Evolutionary conservation across 2,888 invertebrate genomes (phyloP).

Genomic region (Priocnemis perturbator): DNA sequence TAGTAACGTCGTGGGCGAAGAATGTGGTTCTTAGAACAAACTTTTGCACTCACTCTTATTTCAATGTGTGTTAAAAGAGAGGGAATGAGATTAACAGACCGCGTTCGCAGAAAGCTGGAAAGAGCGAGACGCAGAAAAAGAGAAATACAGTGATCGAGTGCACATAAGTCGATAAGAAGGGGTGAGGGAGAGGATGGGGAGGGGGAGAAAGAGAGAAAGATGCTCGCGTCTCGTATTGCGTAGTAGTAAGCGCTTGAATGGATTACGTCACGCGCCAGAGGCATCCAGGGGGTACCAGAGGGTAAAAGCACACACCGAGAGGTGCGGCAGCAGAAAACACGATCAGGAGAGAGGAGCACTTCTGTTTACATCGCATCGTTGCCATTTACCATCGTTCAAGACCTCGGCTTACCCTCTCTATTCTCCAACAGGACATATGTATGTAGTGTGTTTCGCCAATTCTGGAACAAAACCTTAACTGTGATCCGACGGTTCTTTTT

Average conservation of each 20-base stretch:
- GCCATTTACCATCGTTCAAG: conserved; percentile 29
- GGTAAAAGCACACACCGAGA: conserved; percentile 43
- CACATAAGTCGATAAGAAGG: background rate
- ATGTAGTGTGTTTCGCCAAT: too few relatives aligned
- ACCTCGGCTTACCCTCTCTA: conserved; percentile 30
- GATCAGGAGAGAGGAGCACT: conserved; percentile 7
- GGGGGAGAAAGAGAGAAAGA: conserved; percentile 22
- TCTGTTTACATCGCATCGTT: conserved; percentile 36
- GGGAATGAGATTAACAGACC: too few relatives aligned
- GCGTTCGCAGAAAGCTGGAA: conserved; percentile 4
- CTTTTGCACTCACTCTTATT: too few relatives aligned
- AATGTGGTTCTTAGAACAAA: too few relatives aligned
- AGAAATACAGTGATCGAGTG: background rate
- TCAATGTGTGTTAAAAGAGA: background rate
- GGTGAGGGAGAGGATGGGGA: background rate
- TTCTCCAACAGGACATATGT: too few relatives aligned
- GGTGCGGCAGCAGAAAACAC: conserved; percentile 4
- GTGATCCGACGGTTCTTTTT: too few relatives aligned
- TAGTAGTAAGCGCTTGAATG: conserved; percentile 70
- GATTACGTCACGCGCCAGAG: conserved; percentile 66
- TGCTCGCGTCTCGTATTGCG: conserved; percentile 62
- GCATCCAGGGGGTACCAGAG: conserved; percentile 49
- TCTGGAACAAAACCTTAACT: too few relatives aligned
- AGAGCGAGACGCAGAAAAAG: conserved; percentile 10
- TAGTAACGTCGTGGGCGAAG: too few relatives aligned